phyloP scores from a whole-genome alignment of 2,113 vertebrate genomes.

The Vulpes lagopus region DNA sequence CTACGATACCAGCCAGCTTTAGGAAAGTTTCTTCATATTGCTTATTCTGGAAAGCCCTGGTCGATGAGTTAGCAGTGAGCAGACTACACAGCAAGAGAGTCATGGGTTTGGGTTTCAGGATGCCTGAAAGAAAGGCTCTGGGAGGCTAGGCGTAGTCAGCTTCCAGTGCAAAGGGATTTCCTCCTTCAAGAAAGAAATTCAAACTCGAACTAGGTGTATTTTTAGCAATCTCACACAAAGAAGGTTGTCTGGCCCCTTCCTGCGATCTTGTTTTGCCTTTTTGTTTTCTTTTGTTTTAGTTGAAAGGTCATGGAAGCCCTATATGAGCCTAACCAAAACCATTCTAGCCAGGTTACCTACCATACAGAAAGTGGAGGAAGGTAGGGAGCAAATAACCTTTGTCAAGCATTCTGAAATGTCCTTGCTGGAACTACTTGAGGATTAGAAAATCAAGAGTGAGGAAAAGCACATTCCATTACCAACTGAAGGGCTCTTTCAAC shows the following conservation, averaged over 20 bases:
- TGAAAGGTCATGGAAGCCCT: background rate
- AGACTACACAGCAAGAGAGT: conserved; percentile 2
- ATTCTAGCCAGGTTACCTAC: background rate
- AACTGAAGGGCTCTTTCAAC: background rate
- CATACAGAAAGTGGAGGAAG: background rate
- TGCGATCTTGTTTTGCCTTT: background rate
- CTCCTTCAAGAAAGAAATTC: conserved; percentile 35
- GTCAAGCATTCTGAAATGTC: background rate
- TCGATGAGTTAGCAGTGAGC: background rate
- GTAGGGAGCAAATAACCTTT: background rate
- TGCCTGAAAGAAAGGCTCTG: background rate
- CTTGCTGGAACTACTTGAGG: background rate
- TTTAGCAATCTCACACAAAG: background rate
- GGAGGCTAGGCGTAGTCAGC: background rate
- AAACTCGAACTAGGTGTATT: background rate
- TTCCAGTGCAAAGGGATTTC: background rate
- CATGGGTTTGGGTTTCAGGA: background rate
- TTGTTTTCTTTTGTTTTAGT: background rate
- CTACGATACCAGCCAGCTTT: background rate
- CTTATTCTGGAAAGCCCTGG: background rate
- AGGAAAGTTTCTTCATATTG: conserved; percentile 7
- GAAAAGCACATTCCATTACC: conserved; percentile 14
- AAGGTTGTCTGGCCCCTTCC: background rate
- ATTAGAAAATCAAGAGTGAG: background rate
- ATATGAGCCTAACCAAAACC: background rate